Evolutionary conservation across 2,113 vertebrate genomes (phyloP), one percentile per base, ranked within the genome.

Genomic region (Odontesthes bonariensis): DNA sequence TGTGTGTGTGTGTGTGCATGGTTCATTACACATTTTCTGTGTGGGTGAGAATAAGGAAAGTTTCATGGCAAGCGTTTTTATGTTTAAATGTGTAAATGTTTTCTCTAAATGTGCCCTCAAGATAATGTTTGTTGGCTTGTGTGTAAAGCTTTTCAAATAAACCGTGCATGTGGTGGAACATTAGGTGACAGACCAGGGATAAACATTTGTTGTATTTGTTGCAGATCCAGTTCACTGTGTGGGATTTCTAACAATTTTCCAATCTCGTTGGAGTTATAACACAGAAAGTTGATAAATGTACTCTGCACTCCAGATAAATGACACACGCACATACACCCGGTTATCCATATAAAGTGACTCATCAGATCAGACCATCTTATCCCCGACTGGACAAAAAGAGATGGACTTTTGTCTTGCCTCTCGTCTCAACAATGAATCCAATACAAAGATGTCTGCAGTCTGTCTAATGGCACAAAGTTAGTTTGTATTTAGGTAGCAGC

Each of bases 1-100:
- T 66, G 33, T 53, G 49, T 77, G 49, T 63, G 42, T 76, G 58
- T 58, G 38, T 71, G 54, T 62, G 38, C 63, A 55, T 54, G 49
- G 69, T 53, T 77, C 51, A 64, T 66, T 62, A 31, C 64, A 74
- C 54, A 64, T 49, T 63, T 57, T 78, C 66, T 83, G 80, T 61
- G 83, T 89, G 81, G 84, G 85, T 80, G 68, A 49, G 17, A 79
- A 64, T 59, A 23, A 57, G 32, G 64, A 79, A 71, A 62, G 52
- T 75, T 82, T 70, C 27, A 71, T 69, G 51, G 77, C 33, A 68
- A 52, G 33, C 6, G 46, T 64, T 67, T n/a, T 49, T 5, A 23
- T 17, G 42, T 82, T 77, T 69, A 38, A 63, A 67, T 23, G 14
- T 56, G 16, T n/a, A 47, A 60, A 46, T 14, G 56, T 73, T 62